phyloP scores from a whole-genome alignment of 2,113 vertebrate species.

The human region DNA sequence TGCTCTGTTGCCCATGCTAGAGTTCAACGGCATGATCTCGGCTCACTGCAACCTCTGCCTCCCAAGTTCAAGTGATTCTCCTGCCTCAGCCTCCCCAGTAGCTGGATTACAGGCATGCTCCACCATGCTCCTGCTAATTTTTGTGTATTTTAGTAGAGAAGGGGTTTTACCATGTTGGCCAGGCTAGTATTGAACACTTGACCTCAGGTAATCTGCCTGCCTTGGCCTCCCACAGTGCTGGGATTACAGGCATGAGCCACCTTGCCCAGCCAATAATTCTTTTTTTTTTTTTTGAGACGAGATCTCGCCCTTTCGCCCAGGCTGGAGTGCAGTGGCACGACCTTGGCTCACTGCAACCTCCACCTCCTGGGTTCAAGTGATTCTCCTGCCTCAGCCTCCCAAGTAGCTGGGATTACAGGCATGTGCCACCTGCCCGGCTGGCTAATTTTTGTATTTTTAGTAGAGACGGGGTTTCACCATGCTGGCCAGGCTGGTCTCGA shows the following conservation, averaged over 20 bases:
- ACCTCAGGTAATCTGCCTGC: neutral
- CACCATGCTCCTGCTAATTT: neutral
- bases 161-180: neutral
- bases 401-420: no score
- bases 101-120: neutral
- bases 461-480: no score
- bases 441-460: no score
- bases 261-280: no score
- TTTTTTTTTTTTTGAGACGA: no score
- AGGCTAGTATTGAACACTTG: neutral
- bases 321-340: no score
- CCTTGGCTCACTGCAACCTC: no score
- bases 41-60: neutral
- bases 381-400: no score
- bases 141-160: neutral
- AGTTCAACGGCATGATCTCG: neutral
- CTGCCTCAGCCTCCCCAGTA: neutral
- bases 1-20: neutral
- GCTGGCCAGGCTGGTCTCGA: no score
- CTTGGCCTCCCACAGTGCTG: neutral
- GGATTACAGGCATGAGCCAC: neutral
- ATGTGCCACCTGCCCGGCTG: accelerated
- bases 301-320: no score
- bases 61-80: neutral
- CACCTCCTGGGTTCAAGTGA: no score